A percentile compares a stretch with the other conserved stretches of the same genome.
Evolutionary conservation across 2,888 invertebrate species (phyloP).

Genomic region (Cantharis nigra): DNA sequence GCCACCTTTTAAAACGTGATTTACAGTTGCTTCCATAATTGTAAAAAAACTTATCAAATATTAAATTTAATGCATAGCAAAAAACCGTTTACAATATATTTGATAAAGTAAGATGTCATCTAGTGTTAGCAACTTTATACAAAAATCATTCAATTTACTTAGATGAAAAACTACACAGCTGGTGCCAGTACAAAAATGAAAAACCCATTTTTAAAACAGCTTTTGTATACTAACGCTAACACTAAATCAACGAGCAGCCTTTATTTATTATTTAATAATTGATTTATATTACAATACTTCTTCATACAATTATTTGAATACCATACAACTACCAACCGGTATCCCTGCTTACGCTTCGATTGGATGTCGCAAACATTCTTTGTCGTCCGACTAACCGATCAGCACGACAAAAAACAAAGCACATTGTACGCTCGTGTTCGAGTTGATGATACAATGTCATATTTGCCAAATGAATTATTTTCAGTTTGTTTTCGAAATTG

Average conservation of each 20-base stretch:
- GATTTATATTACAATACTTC: too few relatives aligned
- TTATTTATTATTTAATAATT: neutral
- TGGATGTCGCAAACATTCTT: too few relatives aligned
- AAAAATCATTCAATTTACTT: neutral
- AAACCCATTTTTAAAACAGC: neutral
- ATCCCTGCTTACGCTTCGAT: too few relatives aligned
- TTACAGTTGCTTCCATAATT: constrained; percentile 7
- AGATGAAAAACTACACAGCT: neutral
- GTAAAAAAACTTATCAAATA: constrained; percentile 6
- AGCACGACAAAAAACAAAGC: too few relatives aligned
- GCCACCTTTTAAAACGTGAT: neutral
- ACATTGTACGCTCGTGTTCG: too few relatives aligned
- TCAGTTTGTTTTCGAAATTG: too few relatives aligned
- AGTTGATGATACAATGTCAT: too few relatives aligned
- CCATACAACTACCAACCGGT: too few relatives aligned
- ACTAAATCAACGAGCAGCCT: neutral
- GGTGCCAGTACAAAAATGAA: neutral
- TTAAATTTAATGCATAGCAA: neutral
- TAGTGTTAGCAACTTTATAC: neutral
- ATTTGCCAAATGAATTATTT: too few relatives aligned
- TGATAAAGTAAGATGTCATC: neutral
- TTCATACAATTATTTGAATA: too few relatives aligned
- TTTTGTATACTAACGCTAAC: neutral
- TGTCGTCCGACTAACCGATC: too few relatives aligned
- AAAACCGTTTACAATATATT: neutral